Conservation (phyloP, 2,113 vertebrate species). For the Rhodinocichla rosea region DNA sequence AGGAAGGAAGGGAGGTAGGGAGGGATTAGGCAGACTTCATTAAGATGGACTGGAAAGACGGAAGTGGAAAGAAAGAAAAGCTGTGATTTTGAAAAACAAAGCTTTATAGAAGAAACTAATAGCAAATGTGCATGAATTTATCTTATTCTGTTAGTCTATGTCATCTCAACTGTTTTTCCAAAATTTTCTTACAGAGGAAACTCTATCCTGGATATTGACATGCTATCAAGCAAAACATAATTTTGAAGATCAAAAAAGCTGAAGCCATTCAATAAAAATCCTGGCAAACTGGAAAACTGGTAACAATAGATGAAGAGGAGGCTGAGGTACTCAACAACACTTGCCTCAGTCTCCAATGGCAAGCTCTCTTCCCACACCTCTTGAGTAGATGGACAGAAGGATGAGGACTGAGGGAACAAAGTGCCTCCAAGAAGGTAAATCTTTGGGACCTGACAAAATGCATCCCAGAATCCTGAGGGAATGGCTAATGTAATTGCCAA, state of each 20-base stretch:
- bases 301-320: not conserved
- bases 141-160: not conserved
- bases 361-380: not conserved
- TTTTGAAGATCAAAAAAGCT: not conserved
- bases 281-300: not conserved
- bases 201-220: not conserved
- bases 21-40: not conserved
- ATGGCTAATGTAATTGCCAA: not conserved
- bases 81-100: not conserved
- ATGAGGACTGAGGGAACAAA: not conserved
- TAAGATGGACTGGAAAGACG: too few relatives aligned
- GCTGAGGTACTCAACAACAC: not conserved
- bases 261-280: not conserved
- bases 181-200: not conserved
- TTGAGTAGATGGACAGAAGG: not conserved
- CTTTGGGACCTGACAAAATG: not conserved
- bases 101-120: not conserved
- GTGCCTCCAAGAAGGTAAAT: not conserved
- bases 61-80: not conserved
- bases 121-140: not conserved
- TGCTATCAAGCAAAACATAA: not conserved
- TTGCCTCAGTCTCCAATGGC: too few relatives aligned
- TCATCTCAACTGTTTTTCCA: not conserved
- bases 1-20: too few relatives aligned
- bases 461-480: not conserved